Conservation (phyloP, 2,888 invertebrate species). For the Morpho helenor region DNA sequence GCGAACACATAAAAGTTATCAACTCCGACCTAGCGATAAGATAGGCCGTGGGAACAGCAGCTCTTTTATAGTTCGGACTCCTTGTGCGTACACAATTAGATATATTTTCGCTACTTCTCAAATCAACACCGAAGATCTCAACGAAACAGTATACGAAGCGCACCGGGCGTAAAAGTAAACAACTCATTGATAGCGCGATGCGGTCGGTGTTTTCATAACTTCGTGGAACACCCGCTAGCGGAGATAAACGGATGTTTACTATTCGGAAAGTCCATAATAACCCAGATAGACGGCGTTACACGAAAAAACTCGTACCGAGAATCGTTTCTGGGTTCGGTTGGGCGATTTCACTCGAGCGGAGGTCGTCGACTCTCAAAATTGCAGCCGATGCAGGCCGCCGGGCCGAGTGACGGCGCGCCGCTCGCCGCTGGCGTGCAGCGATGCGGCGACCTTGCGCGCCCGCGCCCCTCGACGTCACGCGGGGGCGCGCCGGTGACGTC, state of each 20-base stretch:
- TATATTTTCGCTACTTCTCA: conserved; percentile 1
- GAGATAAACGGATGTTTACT: conserved; percentile 20
- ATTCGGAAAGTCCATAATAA: conserved; percentile 19
- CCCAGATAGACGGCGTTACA: conserved; percentile 11
- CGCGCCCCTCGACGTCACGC: conserved; percentile 67
- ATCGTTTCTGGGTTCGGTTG: background rate
- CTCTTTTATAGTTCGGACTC: conserved; percentile 8
- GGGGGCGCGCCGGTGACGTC: conserved; percentile 81
- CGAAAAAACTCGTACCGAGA: background rate
- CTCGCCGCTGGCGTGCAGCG: conserved; percentile 32
- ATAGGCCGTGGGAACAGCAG: conserved; percentile 24
- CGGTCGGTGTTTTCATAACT: conserved; percentile 7
- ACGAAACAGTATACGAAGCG: background rate
- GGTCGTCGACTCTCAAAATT: conserved; percentile 30
- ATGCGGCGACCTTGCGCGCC: conserved; percentile 52
- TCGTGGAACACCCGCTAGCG: conserved; percentile 8
- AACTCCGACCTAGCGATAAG: conserved; percentile 22
- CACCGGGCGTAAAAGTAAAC: conserved; percentile 3
- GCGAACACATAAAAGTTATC: background rate
- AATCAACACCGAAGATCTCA: background rate
- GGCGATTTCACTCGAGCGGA: conserved; percentile 7
- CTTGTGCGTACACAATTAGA: conserved; percentile 9
- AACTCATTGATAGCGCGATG: conserved; percentile 9
- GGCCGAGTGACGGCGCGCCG: conserved; percentile 35
- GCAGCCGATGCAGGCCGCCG: conserved; percentile 24